phyloP scores from a whole-genome alignment of 2,113 vertebrate genomes.

The Silurus meridionalis region DNA sequence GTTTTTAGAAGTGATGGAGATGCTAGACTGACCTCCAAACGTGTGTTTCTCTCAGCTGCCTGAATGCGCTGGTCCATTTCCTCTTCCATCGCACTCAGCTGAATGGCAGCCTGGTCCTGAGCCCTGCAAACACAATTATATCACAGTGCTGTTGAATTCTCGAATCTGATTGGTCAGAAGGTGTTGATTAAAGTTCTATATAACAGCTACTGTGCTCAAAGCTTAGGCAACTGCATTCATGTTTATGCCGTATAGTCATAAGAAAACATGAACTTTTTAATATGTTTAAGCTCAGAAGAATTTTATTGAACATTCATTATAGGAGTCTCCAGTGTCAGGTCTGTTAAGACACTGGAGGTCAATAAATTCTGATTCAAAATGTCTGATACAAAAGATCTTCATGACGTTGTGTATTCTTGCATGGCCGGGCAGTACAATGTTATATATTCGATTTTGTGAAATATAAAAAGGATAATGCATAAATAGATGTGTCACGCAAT shows the following conservation, averaged over 20 bases:
- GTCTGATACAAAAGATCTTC: neutral
- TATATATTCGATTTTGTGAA: neutral
- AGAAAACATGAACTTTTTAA: neutral
- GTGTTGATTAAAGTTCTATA: neutral
- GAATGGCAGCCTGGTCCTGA: conserved; percentile 91
- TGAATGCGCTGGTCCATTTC: conserved; percentile 96
- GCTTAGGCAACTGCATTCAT: neutral
- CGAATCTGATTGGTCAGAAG: neutral
- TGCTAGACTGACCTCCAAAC: conserved; percentile 77
- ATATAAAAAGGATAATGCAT: neutral
- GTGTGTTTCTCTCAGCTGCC: conserved; percentile 78
- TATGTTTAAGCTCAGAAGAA: neutral
- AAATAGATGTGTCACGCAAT: no score
- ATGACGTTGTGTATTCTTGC: neutral
- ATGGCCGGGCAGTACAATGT: neutral
- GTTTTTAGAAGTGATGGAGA: neutral
- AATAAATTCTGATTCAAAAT: neutral
- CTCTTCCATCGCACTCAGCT: conserved; percentile 91
- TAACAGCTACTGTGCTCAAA: neutral
- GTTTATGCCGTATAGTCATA: neutral
- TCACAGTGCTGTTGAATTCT: neutral
- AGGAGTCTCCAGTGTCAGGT: neutral
- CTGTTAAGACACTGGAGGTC: no score
- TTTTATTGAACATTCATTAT: neutral
- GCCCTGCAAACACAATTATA: conserved; percentile 74